Evolutionary conservation across 2,113 vertebrate species (phyloP).

Genomic region (Aramus guarauna): DNA sequence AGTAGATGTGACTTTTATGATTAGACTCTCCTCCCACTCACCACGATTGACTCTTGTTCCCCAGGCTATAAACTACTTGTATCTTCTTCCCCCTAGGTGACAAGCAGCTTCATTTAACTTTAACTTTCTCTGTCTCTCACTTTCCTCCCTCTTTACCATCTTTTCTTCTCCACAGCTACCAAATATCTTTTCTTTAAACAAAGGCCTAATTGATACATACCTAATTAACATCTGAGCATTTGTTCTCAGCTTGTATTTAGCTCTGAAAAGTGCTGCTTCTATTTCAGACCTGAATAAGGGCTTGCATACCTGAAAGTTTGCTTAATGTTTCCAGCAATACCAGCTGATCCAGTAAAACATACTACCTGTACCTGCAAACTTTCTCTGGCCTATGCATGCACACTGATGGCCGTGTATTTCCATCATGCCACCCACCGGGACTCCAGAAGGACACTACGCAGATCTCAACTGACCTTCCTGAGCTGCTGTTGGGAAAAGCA

Average conservation of each 20-base stretch:
- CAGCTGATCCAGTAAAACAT: not conserved
- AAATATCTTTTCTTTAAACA: constrained; percentile 32
- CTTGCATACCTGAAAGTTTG: not conserved
- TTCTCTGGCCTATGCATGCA: not conserved
- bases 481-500: not conserved
- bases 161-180: not conserved
- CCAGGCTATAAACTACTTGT: constrained; percentile 48
- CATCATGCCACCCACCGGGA: not conserved
- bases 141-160: constrained; percentile 14
- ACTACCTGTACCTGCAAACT: not conserved
- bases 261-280: constrained; percentile 47
- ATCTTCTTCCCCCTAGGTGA: constrained; percentile 33
- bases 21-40: constrained; percentile 54
- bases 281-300: constrained; percentile 24
- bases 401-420: not conserved
- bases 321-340: not conserved
- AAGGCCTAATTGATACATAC: constrained; percentile 44
- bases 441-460: not conserved
- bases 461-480: not conserved
- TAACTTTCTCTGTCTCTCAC: constrained; percentile 19
- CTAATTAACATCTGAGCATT: constrained; percentile 24
- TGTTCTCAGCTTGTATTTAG: constrained; percentile 43
- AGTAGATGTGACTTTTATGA: constrained; percentile 39
- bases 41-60: constrained; percentile 20
- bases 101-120: constrained; percentile 42